A percentile compares a stretch with the other conserved stretches of the same genome.
Conservation (phyloP, 2,113 vertebrate species). For the Scophthalmus maximus region DNA sequence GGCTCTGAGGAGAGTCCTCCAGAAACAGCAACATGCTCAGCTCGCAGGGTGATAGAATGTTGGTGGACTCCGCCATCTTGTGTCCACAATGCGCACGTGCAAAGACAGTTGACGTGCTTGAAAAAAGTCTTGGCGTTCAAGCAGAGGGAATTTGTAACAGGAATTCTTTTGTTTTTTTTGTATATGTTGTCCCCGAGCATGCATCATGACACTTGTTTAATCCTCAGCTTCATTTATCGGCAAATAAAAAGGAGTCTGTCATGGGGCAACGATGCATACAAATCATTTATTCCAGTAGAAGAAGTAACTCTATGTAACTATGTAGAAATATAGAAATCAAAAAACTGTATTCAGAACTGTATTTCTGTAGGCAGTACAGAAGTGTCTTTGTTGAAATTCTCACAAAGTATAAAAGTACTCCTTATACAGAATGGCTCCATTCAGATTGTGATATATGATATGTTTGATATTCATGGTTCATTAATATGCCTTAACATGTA, state of each 20-base stretch:
- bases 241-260: not conserved
- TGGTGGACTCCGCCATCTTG: constrained; percentile 65
- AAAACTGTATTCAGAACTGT: too few relatives aligned
- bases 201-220: not conserved
- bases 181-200: not conserved
- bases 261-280: not conserved
- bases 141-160: not conserved
- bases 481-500: too few relatives aligned
- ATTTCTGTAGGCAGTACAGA: too few relatives aligned
- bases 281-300: not conserved
- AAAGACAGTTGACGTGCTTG: constrained; percentile 5
- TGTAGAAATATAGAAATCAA: too few relatives aligned
- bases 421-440: too few relatives aligned
- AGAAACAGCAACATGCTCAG: not conserved
- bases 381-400: too few relatives aligned
- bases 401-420: too few relatives aligned
- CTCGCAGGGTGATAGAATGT: not conserved
- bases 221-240: not conserved
- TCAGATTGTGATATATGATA: too few relatives aligned
- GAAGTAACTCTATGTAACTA: too few relatives aligned
- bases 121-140: not conserved
- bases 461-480: too few relatives aligned
- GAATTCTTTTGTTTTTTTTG: not conserved
- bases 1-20: not conserved
- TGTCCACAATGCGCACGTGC: constrained; percentile 38